A percentile compares a stretch with the other conserved stretches of the same genome.
These are phyloP conservation scores for Xylota segnis DNA, from an alignment of 2,888 invertebrate species.

Conservation along the genomic window DNA sequence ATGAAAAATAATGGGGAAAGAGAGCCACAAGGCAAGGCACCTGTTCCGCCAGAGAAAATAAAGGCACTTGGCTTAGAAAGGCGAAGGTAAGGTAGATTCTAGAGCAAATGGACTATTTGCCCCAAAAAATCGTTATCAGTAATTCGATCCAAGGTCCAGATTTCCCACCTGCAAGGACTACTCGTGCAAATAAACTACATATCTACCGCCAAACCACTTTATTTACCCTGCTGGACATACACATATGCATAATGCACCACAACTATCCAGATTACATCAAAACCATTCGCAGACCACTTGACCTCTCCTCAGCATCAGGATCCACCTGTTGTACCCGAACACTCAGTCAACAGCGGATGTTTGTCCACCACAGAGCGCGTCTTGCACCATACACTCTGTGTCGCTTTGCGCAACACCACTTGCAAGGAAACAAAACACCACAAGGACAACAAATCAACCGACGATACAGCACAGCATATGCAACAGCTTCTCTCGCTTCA, in stretches of 20 bases:
- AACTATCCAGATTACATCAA: conserved; percentile 4
- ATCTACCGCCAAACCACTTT: conserved; percentile 18
- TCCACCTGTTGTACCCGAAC: conserved; percentile 63
- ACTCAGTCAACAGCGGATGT: conserved; percentile 61
- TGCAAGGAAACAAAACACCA: conserved; percentile 67
- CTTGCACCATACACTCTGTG: conserved; percentile 38
- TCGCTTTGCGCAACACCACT: conserved; percentile 66
- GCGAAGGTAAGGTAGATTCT: too few relatives aligned
- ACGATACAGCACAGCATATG: conserved; percentile 49
- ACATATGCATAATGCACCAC: background rate
- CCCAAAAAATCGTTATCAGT: too few relatives aligned
- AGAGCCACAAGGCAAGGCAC: too few relatives aligned
- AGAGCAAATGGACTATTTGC: too few relatives aligned
- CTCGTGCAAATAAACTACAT: background rate
- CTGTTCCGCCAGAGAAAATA: too few relatives aligned
- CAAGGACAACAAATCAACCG: conserved; percentile 59
- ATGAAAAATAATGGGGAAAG: too few relatives aligned
- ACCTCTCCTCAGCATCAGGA: conserved; percentile 21
- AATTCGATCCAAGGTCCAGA: conserved; percentile 2
- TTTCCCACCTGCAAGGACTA: background rate
- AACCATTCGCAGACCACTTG: conserved; percentile 25
- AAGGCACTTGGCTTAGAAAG: too few relatives aligned
- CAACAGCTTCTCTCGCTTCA: conserved; percentile 69
- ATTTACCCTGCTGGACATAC: conserved; percentile 46
- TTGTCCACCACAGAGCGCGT: conserved; percentile 38